Base-by-base conservation (phyloP, 1,140 invertebrate genomes). In the Drosophila hydei region DNA sequence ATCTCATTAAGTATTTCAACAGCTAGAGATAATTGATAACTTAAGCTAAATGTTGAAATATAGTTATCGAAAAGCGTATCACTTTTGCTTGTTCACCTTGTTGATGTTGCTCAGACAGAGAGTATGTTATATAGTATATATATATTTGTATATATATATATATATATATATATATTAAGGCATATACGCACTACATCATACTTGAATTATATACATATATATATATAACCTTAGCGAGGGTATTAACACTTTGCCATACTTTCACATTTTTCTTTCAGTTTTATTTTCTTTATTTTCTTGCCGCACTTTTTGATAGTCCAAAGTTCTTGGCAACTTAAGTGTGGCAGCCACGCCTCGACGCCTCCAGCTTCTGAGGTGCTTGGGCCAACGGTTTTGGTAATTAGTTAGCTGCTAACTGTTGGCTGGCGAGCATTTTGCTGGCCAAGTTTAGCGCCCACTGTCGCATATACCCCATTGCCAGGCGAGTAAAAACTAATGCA, bases 331-430 rank as follows among this genome's bases (percentile, higher is more conserved):
- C 50, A 23, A 52, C 65, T 45, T 62, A 61, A 62, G 47, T 47
- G 52, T 12, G 42, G 61, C 25, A 36, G 16, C 40, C 23, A 2
- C 52, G 12, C 19, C 40, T 2, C 36, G 36, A 1, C 33, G 18
- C 18, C 33, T 33, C 36, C 38, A 40, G 25, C 16, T 25, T 4
- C 52, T 60, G 12, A 59, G 58, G 73, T 63, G 55, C 47, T 58
- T 45, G 38, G 9, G 54, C 42, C 33, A 52, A 51, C 58, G 48
- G 25, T 61, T 81, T 75, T 75, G 61, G 80, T 71, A 84, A 85
- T 83, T 84, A 84, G 79, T 85, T 76, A 73, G 79, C 59, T 69
- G 59, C 60, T 76, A 85, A 85, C 79, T 56, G 50, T 64, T 42
- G 52, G 45, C 60, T 51, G 48, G 48, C 47, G 1, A 51, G 36